Percentiles rank a stretch among this genome's conserved stretches.
These are phyloP conservation scores for Drosophila niveifrons DNA, from an alignment of 2,888 invertebrate genomes.

Conservation along the genomic window DNA sequence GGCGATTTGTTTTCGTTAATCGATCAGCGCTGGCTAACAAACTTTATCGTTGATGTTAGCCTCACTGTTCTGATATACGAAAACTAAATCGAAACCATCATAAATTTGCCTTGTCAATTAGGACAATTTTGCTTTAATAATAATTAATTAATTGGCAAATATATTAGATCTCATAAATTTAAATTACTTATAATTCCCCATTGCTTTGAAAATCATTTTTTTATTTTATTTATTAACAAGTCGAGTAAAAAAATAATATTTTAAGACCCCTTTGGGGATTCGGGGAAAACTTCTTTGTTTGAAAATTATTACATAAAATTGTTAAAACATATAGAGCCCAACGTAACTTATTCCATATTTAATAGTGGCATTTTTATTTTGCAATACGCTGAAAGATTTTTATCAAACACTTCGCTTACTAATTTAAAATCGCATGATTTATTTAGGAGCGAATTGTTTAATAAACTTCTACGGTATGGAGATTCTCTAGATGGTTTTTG, in stretches of 20 bases:
- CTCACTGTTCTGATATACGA: neutral
- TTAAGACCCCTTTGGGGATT: too few species aligned
- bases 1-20: neutral
- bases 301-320: too few species aligned
- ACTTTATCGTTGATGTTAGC: constrained; percentile 2
- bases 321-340: too few species aligned
- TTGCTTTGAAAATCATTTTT: too few species aligned
- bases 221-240: too few species aligned
- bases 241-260: too few species aligned
- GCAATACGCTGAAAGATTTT: neutral
- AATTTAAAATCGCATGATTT: neutral
- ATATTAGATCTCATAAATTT: too few species aligned
- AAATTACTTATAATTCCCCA: too few species aligned
- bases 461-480: neutral
- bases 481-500: neutral
- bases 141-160: neutral
- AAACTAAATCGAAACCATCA: neutral
- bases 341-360: neutral
- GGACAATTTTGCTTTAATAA: neutral
- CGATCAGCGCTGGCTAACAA: neutral
- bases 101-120: neutral
- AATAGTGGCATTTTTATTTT: neutral
- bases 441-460: neutral
- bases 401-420: neutral
- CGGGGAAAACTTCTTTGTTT: too few species aligned